Conservation (phyloP, 2,797 vertebrate species). For the Pogoniulus pusillus region DNA sequence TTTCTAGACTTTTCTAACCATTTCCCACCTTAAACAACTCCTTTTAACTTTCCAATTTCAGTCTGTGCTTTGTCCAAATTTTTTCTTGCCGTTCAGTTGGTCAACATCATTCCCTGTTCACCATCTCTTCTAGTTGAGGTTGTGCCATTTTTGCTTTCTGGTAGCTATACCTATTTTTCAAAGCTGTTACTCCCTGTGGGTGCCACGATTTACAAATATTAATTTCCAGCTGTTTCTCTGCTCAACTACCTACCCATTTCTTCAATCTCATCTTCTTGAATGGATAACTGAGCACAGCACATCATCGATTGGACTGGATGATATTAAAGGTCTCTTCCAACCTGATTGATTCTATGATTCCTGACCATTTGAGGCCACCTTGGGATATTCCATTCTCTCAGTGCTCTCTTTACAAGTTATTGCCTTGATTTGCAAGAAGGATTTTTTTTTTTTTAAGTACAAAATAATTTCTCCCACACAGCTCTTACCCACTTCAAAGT, state of each 20-base stretch:
- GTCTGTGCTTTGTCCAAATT: neutral
- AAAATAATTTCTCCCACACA: neutral
- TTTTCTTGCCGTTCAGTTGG: neutral
- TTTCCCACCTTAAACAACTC: neutral
- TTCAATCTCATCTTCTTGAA: neutral
- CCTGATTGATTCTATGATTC: too few species aligned
- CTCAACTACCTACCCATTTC: neutral
- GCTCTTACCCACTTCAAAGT: neutral
- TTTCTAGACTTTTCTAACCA: neutral
- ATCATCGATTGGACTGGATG: neutral
- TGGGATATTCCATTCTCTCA: neutral
- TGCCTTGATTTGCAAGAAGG: conserved; percentile 1
- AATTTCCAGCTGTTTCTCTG: conserved; percentile 30
- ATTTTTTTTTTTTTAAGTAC: neutral
- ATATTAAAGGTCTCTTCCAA: too few species aligned
- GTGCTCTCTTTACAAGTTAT: neutral
- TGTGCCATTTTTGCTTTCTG: neutral
- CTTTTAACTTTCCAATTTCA: neutral
- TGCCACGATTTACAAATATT: conserved; percentile 4
- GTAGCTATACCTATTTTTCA: neutral
- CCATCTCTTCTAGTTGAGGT: neutral
- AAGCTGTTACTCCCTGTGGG: neutral
- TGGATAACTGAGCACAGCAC: neutral
- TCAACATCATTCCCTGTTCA: neutral
- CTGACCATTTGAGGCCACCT: neutral